phyloP scores from a whole-genome alignment of 1,140 invertebrate species.

The Copidosoma floridanum region DNA sequence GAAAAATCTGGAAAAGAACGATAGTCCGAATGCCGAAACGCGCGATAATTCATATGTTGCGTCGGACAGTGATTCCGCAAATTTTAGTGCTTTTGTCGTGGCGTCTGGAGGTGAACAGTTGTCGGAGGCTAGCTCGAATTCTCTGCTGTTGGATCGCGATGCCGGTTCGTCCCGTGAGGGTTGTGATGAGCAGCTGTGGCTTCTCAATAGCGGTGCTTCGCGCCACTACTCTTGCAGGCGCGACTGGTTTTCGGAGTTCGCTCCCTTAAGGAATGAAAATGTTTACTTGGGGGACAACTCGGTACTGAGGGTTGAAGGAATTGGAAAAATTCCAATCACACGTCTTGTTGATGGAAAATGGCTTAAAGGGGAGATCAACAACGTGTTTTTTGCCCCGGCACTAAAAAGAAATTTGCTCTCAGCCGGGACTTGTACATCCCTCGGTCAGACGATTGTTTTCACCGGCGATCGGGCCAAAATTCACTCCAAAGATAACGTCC shows the following conservation, averaged over 20 bases:
- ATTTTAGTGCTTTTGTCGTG: background rate
- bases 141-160: background rate
- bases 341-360: constrained; percentile 26
- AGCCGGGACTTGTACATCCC: constrained; percentile 17
- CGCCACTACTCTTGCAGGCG: constrained; percentile 27
- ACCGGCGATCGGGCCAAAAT: constrained; percentile 10
- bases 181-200: constrained; percentile 22
- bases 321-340: constrained; percentile 27
- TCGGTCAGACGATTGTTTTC: constrained; percentile 26
- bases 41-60: background rate
- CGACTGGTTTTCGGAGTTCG: constrained; percentile 33
- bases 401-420: constrained; percentile 30
- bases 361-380: constrained; percentile 19
- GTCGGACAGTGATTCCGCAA: background rate
- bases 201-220: constrained; percentile 32
- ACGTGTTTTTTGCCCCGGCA: constrained; percentile 24
- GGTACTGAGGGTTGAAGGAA: constrained; percentile 18
- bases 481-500: constrained; percentile 20
- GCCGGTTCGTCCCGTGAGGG: background rate
- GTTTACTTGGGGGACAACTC: constrained; percentile 31
- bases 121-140: background rate
- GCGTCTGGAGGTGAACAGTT: background rate
- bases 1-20: background rate
- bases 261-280: background rate
- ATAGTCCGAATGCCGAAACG: background rate